phyloP scores from a whole-genome alignment of 2,113 vertebrate genomes.

The Spea bombifrons region DNA sequence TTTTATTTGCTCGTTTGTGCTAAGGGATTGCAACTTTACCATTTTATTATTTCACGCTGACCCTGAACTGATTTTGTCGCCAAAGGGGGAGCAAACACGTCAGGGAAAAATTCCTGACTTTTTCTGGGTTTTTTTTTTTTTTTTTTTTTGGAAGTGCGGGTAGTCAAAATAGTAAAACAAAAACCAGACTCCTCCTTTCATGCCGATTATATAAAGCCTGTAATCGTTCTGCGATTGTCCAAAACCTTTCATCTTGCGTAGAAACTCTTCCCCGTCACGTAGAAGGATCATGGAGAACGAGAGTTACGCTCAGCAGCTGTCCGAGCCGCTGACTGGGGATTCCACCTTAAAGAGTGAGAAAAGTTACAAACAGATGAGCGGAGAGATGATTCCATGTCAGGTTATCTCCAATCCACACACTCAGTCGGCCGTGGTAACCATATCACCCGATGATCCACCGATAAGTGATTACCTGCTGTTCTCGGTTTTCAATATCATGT shows the following conservation, averaged over 20 bases:
- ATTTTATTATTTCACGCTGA: not conserved
- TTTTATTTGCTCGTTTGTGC: not conserved
- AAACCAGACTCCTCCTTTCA: not conserved
- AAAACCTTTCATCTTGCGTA: not conserved
- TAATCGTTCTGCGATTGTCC: not conserved
- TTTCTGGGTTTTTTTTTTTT: no score
- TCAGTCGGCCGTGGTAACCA: slow-evolving; percentile 61
- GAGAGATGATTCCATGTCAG: not conserved
- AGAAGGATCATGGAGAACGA: not conserved
- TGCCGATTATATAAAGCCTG: not conserved
- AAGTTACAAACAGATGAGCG: slow-evolving; percentile 25
- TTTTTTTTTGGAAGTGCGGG: no score
- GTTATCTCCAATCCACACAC: accelerated
- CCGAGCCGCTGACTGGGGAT: not conserved
- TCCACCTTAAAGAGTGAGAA: not conserved
- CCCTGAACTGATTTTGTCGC: not conserved
- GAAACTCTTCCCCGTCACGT: not conserved
- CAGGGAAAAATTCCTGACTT: no score
- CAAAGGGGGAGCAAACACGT: not conserved
- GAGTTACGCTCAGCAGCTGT: not conserved
- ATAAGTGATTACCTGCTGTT: slow-evolving; percentile 76
- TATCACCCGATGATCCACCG: slow-evolving; percentile 54
- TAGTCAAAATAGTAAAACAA: not conserved
- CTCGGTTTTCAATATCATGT: slow-evolving; percentile 78
- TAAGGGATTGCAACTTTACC: slow-evolving; percentile 7